Evolutionary conservation across 2,113 vertebrate species (phyloP).

Genomic region (Solea senegalensis): DNA sequence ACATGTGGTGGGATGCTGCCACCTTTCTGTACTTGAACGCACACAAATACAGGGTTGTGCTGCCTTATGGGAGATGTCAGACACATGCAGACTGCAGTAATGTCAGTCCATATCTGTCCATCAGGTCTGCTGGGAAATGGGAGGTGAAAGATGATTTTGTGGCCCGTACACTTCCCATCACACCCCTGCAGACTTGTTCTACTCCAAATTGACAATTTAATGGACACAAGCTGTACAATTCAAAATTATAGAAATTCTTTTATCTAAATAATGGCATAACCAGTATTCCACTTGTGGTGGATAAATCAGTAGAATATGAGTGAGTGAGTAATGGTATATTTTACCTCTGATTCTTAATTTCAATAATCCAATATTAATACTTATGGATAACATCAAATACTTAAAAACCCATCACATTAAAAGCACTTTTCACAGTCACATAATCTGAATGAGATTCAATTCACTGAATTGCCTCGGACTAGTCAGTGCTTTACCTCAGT

Average conservation of each 20-base stretch:
- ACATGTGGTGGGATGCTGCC: conserved; percentile 37
- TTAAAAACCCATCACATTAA: no score
- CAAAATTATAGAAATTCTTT: no score
- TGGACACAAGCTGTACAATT: no score
- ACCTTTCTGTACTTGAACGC: conserved; percentile 17
- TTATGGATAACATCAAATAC: no score
- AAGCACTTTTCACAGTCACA: background rate
- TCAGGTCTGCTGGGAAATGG: background rate
- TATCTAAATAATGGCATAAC: no score
- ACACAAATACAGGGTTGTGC: background rate
- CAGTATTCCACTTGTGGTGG: no score
- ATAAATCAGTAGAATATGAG: no score
- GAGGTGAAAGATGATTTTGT: conserved; percentile 23
- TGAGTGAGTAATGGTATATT: no score
- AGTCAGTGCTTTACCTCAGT: conserved; percentile 16
- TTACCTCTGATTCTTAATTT: no score
- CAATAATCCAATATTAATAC: no score
- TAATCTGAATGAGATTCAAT: conserved; percentile 6
- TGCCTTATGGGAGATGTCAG: conserved; percentile 13
- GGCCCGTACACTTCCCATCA: conserved; percentile 2
- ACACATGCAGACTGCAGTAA: background rate
- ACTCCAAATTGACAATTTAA: no score
- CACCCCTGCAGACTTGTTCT: background rate
- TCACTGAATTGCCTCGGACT: conserved; percentile 10
- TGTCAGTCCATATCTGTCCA: conserved; percentile 32